Base-by-base conservation (phyloP, 2,888 invertebrate genomes). In the Hemicrepidius hirtus region DNA sequence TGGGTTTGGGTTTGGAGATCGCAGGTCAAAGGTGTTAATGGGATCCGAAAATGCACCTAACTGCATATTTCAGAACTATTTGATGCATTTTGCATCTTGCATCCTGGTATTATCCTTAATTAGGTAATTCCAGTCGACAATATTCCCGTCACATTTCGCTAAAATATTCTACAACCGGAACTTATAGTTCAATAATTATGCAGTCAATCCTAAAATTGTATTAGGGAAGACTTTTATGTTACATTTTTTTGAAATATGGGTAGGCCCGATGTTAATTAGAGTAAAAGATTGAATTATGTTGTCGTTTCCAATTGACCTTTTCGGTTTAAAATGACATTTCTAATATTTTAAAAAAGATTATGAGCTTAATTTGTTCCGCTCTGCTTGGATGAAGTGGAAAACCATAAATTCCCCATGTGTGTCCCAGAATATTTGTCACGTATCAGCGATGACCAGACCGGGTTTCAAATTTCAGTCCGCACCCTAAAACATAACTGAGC, bases 381-480 rank as follows among this genome's bases (percentile, higher is more conserved):
- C 41, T 41, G 41, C 41, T 53, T 68, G 35, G 44, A 46, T 62
- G 44, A 60, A 40, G 24, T 49, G 18, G 64, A 67, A 70, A 64
- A 50, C 21, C 53, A 53, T 62, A 62, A 63, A 55, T 44, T 64
- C 62, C 46, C 60, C 73, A 73, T 73, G 68, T 73, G 44, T 50
- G 62, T 55, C 53, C 60, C 40, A 55, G 57, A 62, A 60, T 65
- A 70, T 70, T 72, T 74, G 73, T 74, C 73, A 74, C 73, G 73
- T 65, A 70, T 70, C 60, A 53, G 40, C 49, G 70, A 70, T 67
- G 65, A 68, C 68, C 73, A 24, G 57, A 37, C 50, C 16, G 32
- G 40, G 66, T 74, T 41, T 70, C 57, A 66, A 62, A 70, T 73
- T 73, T 69, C 73, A 60, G 41, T 60, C 46, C 70, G 59, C 71